Evolutionary conservation across 2,888 invertebrate species (phyloP), one percentile per base, ranked within the genome.

Genomic region (Anthrax anthrax): DNA sequence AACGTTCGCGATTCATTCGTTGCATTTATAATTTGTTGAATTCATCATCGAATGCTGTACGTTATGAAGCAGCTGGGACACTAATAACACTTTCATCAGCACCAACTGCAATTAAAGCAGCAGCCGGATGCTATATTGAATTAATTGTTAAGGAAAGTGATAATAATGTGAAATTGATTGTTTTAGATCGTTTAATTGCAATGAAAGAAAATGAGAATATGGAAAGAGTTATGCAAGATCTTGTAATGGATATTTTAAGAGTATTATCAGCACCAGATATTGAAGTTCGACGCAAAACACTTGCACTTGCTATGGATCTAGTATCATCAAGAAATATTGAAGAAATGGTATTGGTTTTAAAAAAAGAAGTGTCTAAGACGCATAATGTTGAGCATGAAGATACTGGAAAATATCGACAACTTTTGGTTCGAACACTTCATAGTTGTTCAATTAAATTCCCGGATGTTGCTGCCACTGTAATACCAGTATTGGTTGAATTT

Each of bases 71-170:
- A 14, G 97, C 98, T 39, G 97, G 97, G 37, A 98, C 98, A 8
- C 76, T 99, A 46, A 88, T 97, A 47, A 98, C 97, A 0, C 75
- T 99, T 13, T 95, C 95, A n/a, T 86, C 81, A 60, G 97, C 96
- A 2, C 97, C 98, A 2, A 94, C 97, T 12, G 97, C 98, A 9
- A 87, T 98, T 52, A 91, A 89, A 78, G 94, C 94, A 29, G 98
- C 98, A 1, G 97, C 97, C 3, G 85, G 86, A 37, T 95, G 96
- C 68, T 98, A 98, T 71, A 97, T 99, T 60, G 98, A 99, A 63
- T 72, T 99, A 55, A 92, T 98, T 51, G 87, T 97, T n/a, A 98
- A 97, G 69, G 98, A 98, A 67, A 95, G 95, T 69, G 98, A 98
- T 69, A 98, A 99, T 72, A 98, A 99, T 72, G 97, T 99, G 16